Conservation (phyloP, 1,140 invertebrate species). For the Reticulitermes speratus region DNA sequence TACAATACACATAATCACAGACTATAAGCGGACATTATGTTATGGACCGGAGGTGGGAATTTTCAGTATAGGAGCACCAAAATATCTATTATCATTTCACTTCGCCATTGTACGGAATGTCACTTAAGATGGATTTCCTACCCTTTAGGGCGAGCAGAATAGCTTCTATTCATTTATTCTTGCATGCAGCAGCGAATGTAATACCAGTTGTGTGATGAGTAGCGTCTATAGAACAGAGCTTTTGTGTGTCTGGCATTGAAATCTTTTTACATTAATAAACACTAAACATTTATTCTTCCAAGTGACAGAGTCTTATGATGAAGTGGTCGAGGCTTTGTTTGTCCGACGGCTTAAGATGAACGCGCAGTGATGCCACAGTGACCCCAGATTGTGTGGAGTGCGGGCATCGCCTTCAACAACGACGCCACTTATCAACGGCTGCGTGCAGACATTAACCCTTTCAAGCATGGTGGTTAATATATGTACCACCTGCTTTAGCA, state of each 20-base stretch:
- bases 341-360: not conserved
- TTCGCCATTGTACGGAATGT: not conserved
- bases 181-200: not conserved
- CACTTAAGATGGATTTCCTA: constrained; percentile 6
- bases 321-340: not conserved
- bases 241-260: not conserved
- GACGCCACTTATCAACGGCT: not conserved
- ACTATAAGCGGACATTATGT: not conserved
- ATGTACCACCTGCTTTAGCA: too few species aligned
- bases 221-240: not conserved
- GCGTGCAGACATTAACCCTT: too few species aligned
- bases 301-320: constrained; percentile 20
- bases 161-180: not conserved
- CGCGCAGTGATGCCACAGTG: not conserved
- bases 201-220: not conserved
- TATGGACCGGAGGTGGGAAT: not conserved
- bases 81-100: constrained; percentile 11
- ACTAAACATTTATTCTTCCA: constrained; percentile 26
- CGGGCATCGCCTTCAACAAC: not conserved
- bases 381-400: not conserved
- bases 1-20: not conserved
- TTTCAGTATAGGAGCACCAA: not conserved
- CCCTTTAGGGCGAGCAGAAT: not conserved
- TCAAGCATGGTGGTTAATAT: too few species aligned
- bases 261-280: constrained; percentile 27